phyloP scores from a whole-genome alignment of 2,797 vertebrate species.

The Euphonia xanthogaster region DNA sequence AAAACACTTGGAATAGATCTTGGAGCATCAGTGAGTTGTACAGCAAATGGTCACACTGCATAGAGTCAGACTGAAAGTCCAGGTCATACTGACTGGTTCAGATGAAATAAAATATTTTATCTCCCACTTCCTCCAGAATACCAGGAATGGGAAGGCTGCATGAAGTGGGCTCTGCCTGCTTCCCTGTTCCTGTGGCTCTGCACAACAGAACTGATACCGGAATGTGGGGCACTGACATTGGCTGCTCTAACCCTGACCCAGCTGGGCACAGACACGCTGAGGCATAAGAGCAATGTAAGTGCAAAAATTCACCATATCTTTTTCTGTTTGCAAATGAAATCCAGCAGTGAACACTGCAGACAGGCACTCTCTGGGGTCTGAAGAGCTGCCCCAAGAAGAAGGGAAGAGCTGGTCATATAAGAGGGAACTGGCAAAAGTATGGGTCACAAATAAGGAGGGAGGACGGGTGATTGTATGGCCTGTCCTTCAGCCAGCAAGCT shows the following conservation, averaged over 20 bases:
- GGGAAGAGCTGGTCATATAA: neutral
- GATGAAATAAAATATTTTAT: neutral
- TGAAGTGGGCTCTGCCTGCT: neutral
- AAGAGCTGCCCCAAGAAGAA: neutral
- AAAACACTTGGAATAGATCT: neutral
- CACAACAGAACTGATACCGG: neutral
- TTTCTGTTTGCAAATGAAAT: neutral
- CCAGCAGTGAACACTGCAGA: neutral
- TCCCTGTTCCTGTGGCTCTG: neutral
- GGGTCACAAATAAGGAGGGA: neutral
- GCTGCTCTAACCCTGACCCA: neutral
- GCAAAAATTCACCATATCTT: neutral
- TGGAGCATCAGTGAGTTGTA: neutral
- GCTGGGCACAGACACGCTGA: fast-evolving
- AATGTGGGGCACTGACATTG: neutral
- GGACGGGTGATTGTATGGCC: neutral
- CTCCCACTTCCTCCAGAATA: neutral
- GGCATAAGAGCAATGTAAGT: neutral
- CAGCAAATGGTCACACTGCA: neutral
- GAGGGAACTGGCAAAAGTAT: neutral
- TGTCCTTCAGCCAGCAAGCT: neutral
- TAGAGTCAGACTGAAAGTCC: neutral
- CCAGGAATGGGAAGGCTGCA: neutral
- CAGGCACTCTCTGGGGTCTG: neutral
- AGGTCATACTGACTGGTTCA: neutral